A percentile compares a stretch with the other conserved stretches of the same genome.
Conservation (phyloP, 2,888 invertebrate genomes). For the Drosophila glabriapex region DNA sequence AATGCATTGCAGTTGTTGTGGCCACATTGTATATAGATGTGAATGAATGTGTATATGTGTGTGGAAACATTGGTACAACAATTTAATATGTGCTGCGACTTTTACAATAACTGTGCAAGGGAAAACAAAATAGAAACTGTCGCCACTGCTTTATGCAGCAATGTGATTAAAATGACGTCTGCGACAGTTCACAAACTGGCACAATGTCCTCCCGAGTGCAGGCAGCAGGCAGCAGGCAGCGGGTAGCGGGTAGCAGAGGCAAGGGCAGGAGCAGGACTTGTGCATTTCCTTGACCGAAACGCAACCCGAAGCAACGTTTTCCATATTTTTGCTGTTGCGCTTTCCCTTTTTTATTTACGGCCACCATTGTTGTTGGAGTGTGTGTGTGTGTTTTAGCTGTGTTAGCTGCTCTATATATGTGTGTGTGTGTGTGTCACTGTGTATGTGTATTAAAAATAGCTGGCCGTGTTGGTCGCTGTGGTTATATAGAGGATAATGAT, state of each 20-base stretch:
- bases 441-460: conserved; percentile 55
- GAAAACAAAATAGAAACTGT: conserved; percentile 21
- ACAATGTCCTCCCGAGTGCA: conserved; percentile 67
- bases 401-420: conserved; percentile 6
- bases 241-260: background rate
- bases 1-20: background rate
- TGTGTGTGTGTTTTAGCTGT: conserved; percentile 10
- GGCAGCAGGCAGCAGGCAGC: conserved; percentile 2
- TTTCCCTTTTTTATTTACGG: conserved; percentile 59
- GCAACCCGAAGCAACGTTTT: conserved; percentile 65
- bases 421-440: conserved; percentile 15
- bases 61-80: conserved; percentile 20
- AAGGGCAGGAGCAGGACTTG: conserved; percentile 19
- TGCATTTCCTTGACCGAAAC: conserved; percentile 77
- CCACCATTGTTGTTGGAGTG: conserved; percentile 67
- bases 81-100: conserved; percentile 30
- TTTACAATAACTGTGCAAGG: conserved; percentile 40
- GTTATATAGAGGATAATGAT: conserved; percentile 50
- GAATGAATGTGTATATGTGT: conserved; percentile 6
- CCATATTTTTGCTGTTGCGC: conserved; percentile 22
- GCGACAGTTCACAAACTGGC: conserved; percentile 63
- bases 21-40: background rate
- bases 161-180: conserved; percentile 75
- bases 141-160: conserved; percentile 56
- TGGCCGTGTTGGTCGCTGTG: conserved; percentile 47